phyloP scores from a whole-genome alignment of 2,797 vertebrate genomes.

The Eulemur rubriventer region DNA sequence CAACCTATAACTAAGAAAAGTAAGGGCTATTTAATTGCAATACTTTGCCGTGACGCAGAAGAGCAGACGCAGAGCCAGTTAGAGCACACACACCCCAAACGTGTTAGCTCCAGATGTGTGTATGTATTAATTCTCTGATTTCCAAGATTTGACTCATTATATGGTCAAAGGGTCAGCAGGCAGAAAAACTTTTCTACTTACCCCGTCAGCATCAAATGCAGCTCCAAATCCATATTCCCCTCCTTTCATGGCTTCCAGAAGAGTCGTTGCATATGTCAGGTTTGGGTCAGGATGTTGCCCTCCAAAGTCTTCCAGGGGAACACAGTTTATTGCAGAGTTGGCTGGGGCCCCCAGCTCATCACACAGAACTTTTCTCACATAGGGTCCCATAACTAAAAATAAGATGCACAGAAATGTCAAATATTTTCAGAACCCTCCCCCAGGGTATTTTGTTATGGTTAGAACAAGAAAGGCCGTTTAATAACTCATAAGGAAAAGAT shows the following conservation, averaged over 20 bases:
- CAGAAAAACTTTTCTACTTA: conserved; percentile 81
- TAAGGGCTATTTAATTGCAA: not conserved
- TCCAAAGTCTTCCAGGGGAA: conserved; percentile 98
- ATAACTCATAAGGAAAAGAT: not conserved
- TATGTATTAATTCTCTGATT: not conserved
- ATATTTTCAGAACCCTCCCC: not conserved
- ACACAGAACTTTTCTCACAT: conserved; percentile 97
- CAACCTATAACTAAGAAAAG: conserved; percentile 10
- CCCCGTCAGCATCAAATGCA: conserved; percentile 99
- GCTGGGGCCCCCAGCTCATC: conserved; percentile 97
- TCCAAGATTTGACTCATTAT: not conserved
- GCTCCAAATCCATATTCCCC: conserved; percentile 98
- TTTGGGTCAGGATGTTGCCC: conserved; percentile 96
- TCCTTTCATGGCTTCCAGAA: conserved; percentile 97
- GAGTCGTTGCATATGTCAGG: conserved; percentile 93
- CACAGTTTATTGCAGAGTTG: conserved; percentile 97
- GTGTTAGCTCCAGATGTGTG: not conserved
- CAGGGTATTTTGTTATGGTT: not conserved
- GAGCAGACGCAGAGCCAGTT: not conserved
- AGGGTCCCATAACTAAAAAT: conserved; percentile 96
- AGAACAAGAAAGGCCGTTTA: not conserved
- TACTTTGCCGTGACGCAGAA: not conserved
- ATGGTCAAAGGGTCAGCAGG: not conserved
- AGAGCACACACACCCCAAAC: not conserved
- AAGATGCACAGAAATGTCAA: conserved; percentile 58